Percentiles rank a stretch among this genome's conserved stretches.
These are phyloP conservation scores for Doryteuthis pealeii DNA, from an alignment of 1,140 invertebrate genomes.

Conservation along the genomic window DNA sequence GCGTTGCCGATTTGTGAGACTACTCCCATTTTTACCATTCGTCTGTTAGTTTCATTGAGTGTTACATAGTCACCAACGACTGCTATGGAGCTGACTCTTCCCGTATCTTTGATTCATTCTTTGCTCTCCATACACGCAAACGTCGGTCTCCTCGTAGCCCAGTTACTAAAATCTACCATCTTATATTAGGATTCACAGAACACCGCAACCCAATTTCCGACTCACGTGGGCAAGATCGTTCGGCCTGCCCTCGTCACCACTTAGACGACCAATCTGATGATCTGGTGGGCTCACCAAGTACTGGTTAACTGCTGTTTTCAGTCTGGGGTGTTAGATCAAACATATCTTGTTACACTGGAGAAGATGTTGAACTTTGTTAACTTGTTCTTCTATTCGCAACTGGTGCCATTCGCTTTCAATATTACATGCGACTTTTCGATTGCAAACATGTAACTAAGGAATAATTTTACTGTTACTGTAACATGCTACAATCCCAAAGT, in stretches of 20 bases:
- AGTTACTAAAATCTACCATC: background rate
- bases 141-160: background rate
- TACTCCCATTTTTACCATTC: too few relatives aligned
- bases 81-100: too few relatives aligned
- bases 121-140: background rate
- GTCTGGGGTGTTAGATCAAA: slow-evolving; percentile 66
- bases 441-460: too few relatives aligned
- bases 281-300: slow-evolving; percentile 45
- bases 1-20: too few relatives aligned
- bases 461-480: too few relatives aligned
- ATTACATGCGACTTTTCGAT: too few relatives aligned
- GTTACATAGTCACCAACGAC: too few relatives aligned
- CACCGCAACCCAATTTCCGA: background rate
- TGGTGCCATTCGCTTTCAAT: slow-evolving; percentile 77
- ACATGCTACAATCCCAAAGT: too few relatives aligned
- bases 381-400: too few relatives aligned
- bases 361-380: slow-evolving; percentile 58
- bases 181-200: background rate
- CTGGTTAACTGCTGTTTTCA: slow-evolving; percentile 69
- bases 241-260: background rate
- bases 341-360: slow-evolving; percentile 66
- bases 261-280: slow-evolving; percentile 1
- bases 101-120: too few relatives aligned
- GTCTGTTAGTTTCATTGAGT: too few relatives aligned
- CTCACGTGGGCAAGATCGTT: background rate